Base-by-base conservation (phyloP, 2,113 vertebrate species). In the Lasiurus cinereus region DNA sequence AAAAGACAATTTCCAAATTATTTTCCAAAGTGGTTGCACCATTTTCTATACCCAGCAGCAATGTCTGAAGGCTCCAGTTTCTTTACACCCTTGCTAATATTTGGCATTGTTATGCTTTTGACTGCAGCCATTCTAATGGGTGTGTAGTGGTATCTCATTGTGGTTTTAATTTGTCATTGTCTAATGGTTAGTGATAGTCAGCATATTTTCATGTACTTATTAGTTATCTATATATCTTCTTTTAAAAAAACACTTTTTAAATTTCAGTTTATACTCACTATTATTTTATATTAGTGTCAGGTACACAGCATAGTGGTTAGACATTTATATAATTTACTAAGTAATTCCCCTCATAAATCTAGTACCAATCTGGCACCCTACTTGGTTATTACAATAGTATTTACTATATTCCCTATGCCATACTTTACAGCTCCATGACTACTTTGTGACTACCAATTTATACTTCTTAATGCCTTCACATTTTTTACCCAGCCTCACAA, bases 151-250 rank as follows among this genome's bases (percentile, higher is more conserved):
- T 50, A 83, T 83, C 21, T 83, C 18, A n/a, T n/a, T 82, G 31
- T 78, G 50, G 33, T 79, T 85, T 91, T 82, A 77, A 83, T 36
- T 83, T 43, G 21, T 59, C 7, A 67, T 93, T 83, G 70, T 69
- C 31, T 77, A 84, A 85, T 54, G 22, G 54, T 56, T 43, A 27
- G 48, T 8, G 9, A 59, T 62, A 3, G 13, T 52, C 31, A 83
- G 6, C n/a, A 33, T 43, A 16, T 89, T 94, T 84, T 90, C 14
- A 31, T 83, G 31, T 31, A 3, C 33, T 77, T 48, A 27, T 78
- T 62, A 67, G 52, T 74, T n/a, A 93, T 73, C 70, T 29, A 16
- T 70, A 10, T 91, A 62, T 67, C 69, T 56, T n/a, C 24, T 73
- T 84, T 29, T 9, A 19, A 22, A 56, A 56, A 22, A 56, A 56